Conservation (phyloP, 2,888 invertebrate species). For the Tanypteryx hageni region DNA sequence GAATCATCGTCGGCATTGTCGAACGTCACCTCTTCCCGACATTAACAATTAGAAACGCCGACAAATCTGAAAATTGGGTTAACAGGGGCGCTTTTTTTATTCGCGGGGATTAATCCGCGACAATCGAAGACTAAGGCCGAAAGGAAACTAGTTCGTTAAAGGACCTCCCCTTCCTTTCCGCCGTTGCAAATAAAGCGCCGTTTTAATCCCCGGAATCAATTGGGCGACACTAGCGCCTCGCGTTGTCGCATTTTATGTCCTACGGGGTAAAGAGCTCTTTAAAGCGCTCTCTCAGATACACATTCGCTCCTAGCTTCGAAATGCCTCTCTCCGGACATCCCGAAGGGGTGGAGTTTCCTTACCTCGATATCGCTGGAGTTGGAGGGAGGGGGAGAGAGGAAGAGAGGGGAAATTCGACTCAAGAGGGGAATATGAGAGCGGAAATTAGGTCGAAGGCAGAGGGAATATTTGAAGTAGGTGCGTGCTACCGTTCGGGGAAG, state of each 20-base stretch:
- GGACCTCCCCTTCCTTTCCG: not conserved
- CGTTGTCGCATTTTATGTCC: slow-evolving; percentile 40
- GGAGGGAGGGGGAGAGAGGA: not conserved
- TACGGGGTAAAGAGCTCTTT: not conserved
- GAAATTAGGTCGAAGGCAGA: slow-evolving; percentile 54
- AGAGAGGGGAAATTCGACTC: not conserved
- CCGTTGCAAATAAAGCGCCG: slow-evolving; percentile 49
- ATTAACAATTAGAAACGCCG: not conserved
- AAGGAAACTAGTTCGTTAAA: slow-evolving; percentile 59
- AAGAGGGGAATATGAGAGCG: slow-evolving; percentile 15
- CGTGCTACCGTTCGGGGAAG: not conserved
- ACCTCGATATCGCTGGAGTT: not conserved
- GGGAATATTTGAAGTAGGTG: not conserved
- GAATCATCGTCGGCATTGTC: not conserved
- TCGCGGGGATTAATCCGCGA: slow-evolving; percentile 21
- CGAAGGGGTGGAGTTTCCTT: not conserved
- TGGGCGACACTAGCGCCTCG: slow-evolving; percentile 36
- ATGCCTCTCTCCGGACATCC: not conserved
- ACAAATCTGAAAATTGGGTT: not conserved
- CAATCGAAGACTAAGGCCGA: slow-evolving; percentile 25
- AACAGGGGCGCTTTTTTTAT: not conserved
- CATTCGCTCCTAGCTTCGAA: not conserved
- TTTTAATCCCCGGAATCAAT: slow-evolving; percentile 59
- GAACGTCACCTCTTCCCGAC: too few species aligned
- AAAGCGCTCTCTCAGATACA: not conserved